These are phyloP conservation scores for Teleiodes luculella DNA, from an alignment of 2,888 invertebrate genomes.

Conservation along the genomic window DNA sequence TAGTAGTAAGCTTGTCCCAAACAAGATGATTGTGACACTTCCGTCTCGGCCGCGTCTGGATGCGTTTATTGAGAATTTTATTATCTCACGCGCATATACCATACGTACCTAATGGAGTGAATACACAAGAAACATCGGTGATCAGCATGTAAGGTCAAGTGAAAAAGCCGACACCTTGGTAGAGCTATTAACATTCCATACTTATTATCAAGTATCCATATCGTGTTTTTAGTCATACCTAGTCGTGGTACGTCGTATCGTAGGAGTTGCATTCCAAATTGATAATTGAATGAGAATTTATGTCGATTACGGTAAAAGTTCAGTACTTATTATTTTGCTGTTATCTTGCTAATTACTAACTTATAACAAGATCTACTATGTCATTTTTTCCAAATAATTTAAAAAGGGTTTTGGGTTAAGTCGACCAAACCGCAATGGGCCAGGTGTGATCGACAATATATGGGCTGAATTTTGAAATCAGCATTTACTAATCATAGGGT, in stretches of 20 bases:
- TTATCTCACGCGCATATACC: constrained; percentile 42
- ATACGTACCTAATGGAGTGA: constrained; percentile 40
- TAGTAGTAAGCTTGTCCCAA: constrained; percentile 5
- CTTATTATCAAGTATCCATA: constrained; percentile 46
- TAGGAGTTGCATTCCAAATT: constrained; percentile 45
- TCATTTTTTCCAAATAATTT: too few relatives aligned
- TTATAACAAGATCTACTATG: too few relatives aligned
- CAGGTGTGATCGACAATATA: too few relatives aligned
- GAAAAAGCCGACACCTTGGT: constrained; percentile 49
- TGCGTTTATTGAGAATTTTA: constrained; percentile 52
- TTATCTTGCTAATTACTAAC: too few relatives aligned
- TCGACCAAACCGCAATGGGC: too few relatives aligned
- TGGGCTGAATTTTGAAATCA: too few relatives aligned
- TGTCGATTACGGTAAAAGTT: neutral
- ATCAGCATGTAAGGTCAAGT: constrained; percentile 43
- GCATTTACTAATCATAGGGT: too few relatives aligned
- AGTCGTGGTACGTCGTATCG: constrained; percentile 14
- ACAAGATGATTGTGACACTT: constrained; percentile 41
- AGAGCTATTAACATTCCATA: constrained; percentile 52
- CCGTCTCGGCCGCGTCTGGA: constrained; percentile 37
- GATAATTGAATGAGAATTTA: constrained; percentile 22
- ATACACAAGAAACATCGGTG: constrained; percentile 41
- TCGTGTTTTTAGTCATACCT: constrained; percentile 40
- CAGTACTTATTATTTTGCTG: too few relatives aligned
- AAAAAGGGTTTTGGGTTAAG: too few relatives aligned